These are phyloP conservation scores for Nymphalis c-album DNA, from an alignment of 2,888 invertebrate genomes.

Conservation along the genomic window DNA sequence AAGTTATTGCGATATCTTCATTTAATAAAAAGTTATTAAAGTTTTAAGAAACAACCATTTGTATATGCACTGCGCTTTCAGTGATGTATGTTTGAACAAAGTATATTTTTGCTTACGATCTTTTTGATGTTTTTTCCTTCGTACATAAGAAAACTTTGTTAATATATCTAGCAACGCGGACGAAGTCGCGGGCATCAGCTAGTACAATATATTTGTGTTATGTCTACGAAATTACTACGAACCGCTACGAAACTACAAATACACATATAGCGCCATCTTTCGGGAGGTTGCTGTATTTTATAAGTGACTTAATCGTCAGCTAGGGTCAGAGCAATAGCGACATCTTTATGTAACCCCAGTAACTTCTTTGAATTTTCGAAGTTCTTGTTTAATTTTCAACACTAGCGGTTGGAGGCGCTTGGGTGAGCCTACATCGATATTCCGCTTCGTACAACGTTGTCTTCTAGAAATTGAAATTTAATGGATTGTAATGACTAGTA, in stretches of 20 bases:
- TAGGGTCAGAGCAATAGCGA: neutral
- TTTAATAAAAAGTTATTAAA: no score
- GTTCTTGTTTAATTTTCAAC: neutral
- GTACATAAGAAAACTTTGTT: no score
- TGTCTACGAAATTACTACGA: slow-evolving; percentile 22
- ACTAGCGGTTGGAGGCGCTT: slow-evolving; percentile 10
- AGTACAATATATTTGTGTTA: neutral
- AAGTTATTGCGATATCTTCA: no score
- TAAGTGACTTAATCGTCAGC: neutral
- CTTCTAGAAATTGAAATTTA: slow-evolving; percentile 17
- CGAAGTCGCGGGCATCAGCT: no score
- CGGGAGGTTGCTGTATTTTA: neutral
- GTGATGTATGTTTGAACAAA: no score
- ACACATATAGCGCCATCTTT: slow-evolving; percentile 20
- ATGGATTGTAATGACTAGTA: slow-evolving; percentile 20
- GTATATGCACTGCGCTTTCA: no score
- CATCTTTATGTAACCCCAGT: slow-evolving; percentile 5
- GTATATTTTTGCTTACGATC: no score
- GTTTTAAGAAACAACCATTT: no score
- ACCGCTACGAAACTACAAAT: slow-evolving; percentile 1
- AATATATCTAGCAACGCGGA: no score
- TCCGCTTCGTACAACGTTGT: slow-evolving; percentile 13
- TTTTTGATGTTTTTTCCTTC: no score
- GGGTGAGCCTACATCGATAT: slow-evolving; percentile 14
- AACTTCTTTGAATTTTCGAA: slow-evolving; percentile 6